Conservation (phyloP, 2,113 vertebrate genomes). For the Gymnorhina tibicen region DNA sequence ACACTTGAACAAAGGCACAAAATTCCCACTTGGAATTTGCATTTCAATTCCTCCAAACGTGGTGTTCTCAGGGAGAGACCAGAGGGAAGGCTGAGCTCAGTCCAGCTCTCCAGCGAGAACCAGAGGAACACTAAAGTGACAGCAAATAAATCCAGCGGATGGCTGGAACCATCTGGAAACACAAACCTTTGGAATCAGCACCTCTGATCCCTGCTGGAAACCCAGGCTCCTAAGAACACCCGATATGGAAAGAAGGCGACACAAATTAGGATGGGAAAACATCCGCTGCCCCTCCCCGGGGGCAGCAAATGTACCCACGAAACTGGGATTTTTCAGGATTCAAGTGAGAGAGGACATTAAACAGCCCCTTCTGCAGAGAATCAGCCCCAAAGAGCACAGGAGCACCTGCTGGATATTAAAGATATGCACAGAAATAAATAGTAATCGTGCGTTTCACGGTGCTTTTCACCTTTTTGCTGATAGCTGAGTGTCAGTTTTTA, state of each 20-base stretch:
- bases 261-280: neutral
- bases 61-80: neutral
- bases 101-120: neutral
- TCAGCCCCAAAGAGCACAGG: neutral
- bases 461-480: neutral
- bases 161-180: neutral
- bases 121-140: neutral
- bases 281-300: neutral
- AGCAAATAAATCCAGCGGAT: neutral
- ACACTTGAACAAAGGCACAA: constrained; percentile 36
- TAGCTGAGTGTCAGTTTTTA: neutral
- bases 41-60: neutral
- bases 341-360: neutral
- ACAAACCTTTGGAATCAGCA: neutral
- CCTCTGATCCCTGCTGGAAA: neutral
- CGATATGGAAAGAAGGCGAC: neutral
- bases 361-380: neutral
- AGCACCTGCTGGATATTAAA: neutral
- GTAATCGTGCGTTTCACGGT: neutral
- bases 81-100: neutral
- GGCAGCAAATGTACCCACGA: neutral
- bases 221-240: neutral
- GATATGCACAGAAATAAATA: neutral
- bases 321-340: neutral
- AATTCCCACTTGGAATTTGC: neutral